phyloP scores from a whole-genome alignment of 2,888 invertebrate species.

The Malachius bipustulatus region DNA sequence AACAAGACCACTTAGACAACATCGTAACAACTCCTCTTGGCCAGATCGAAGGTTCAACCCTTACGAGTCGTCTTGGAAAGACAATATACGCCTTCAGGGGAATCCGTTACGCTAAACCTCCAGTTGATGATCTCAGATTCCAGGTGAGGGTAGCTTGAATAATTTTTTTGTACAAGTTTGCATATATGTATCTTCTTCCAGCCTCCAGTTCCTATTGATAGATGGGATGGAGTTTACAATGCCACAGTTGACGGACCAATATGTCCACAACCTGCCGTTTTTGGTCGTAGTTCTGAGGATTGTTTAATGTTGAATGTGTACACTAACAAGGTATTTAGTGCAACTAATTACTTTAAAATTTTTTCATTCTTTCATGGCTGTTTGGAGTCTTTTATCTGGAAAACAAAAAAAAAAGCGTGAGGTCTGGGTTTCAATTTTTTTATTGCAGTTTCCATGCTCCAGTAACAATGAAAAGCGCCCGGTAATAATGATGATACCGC shows the following conservation, averaged over 20 bases:
- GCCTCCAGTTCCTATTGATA: slow-evolving; percentile 25
- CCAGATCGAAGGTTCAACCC: slow-evolving; percentile 23
- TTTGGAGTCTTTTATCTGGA: too few species aligned
- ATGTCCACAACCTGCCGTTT: slow-evolving; percentile 22
- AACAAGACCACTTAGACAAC: slow-evolving; percentile 7
- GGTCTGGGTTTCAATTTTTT: too few species aligned
- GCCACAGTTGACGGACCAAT: slow-evolving; percentile 23
- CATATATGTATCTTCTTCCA: slow-evolving; percentile 15
- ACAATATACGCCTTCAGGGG: slow-evolving; percentile 27
- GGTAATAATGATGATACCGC: slow-evolving; percentile 56
- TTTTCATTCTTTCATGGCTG: too few species aligned
- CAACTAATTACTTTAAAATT: too few species aligned
- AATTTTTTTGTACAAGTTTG: slow-evolving; percentile 4
- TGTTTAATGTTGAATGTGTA: slow-evolving; percentile 49
- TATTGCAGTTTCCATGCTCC: slow-evolving; percentile 28
- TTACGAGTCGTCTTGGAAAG: slow-evolving; percentile 25
- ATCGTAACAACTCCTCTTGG: slow-evolving; percentile 22
- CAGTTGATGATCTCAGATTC: slow-evolving; percentile 32
- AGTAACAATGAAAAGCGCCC: slow-evolving; percentile 36
- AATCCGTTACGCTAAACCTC: slow-evolving; percentile 27
- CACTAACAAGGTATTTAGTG: slow-evolving; percentile 35
- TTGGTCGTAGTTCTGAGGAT: slow-evolving; percentile 40
- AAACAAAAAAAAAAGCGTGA: too few species aligned
- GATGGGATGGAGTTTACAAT: slow-evolving; percentile 25
- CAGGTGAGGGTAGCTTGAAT: slow-evolving; percentile 26